Base-by-base conservation (phyloP, 2,888 invertebrate genomes). In the Galerucella calmariensis region DNA sequence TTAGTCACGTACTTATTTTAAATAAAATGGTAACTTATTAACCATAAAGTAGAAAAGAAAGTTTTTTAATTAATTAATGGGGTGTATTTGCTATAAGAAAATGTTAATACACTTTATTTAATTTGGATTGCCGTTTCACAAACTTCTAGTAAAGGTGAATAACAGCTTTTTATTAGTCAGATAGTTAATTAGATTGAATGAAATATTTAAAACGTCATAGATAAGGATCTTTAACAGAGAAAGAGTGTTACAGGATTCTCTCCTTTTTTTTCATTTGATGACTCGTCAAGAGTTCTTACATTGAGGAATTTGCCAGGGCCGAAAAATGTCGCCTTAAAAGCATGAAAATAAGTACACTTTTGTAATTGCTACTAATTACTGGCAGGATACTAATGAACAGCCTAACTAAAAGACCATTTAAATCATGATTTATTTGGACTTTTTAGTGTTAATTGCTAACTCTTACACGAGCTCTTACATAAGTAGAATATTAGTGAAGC, bases 1-100 rank as follows among this genome's bases (percentile, higher is more conserved):
- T 62, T 12, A n/a, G 27, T 62, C 62, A 62, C 62, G 62, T 62
- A 62, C 62, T 41, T 24, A 62, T 62, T 62, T 62, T 35, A 41
- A 24, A 62, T 62, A 62, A 62, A 58, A 27, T n/a, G 11, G 27
- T 27, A 9, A 41, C 20, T 24, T 62, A 62, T 27, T n/a, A 62
- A 27, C 62, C n/a, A 35, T 62, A 35, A 35, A 62, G 12, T 41
- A 41, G 62, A 62, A 62, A 62, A 35, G 62, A 62, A 62, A 62
- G 62, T 27, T 14, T 41, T n/a, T 27, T 27, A 62, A 62, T 27
- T 35, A 35, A 62, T 62, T 5, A 62, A 62, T 20, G 20, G 58
- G 20, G 58, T 58, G 58, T 20, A 58, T 16, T 20, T 14, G 58
- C 58, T 58, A 58, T 58, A 20, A 58, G 58, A 48, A 48, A 12